Evolutionary conservation across 2,888 invertebrate species (phyloP).

Genomic region (Thereva nobilitata): DNA sequence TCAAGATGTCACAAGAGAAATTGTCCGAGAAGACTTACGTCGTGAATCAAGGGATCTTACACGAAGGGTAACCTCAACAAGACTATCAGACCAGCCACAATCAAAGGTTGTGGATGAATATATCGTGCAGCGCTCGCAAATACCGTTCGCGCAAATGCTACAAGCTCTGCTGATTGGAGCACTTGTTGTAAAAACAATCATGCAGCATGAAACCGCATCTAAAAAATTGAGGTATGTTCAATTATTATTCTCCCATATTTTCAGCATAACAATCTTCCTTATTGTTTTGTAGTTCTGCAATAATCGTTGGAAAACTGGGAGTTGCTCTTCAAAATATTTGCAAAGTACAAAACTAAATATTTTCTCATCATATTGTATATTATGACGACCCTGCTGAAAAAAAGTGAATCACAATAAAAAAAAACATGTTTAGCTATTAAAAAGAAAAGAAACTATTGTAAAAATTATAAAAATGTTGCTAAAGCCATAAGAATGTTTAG

Average conservation of each 20-base stretch:
- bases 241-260: not conserved
- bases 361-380: not conserved
- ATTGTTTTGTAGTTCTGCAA: no score
- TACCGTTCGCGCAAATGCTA: constrained; percentile 6
- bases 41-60: no score
- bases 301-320: no score
- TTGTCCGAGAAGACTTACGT: no score
- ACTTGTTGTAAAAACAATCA: not conserved
- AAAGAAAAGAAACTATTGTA: no score
- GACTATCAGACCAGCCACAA: no score
- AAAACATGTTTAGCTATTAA: not conserved
- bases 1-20: no score
- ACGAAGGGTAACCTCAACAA: no score
- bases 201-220: constrained; percentile 5
- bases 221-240: not conserved
- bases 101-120: no score
- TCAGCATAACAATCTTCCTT: not conserved
- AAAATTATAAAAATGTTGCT: no score
- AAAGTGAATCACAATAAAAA: constrained; percentile 22
- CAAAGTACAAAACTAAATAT: not conserved
- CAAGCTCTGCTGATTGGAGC: constrained; percentile 11
- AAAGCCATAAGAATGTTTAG: no score
- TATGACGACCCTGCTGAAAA: constrained; percentile 16
- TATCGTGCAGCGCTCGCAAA: not conserved
- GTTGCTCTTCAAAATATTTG: not conserved